Base-by-base conservation (phyloP, 2,888 invertebrate genomes). In the Archips xylosteana region DNA sequence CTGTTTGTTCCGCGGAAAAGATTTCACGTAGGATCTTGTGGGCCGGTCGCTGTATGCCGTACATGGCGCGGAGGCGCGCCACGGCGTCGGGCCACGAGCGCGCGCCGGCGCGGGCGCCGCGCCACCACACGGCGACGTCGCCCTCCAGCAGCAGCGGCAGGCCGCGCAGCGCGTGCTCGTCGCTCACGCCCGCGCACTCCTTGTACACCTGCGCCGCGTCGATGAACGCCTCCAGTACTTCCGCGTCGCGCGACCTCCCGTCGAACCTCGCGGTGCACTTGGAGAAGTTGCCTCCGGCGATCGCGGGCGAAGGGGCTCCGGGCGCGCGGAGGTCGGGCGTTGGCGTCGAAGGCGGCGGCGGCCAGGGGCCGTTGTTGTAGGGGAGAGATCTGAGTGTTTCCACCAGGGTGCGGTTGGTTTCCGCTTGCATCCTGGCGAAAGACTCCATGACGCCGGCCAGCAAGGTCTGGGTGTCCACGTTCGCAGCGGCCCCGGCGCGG, bases 41-140 rank as follows among this genome's bases (percentile, higher is more conserved):
- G 8, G 72, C 61, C 13, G 72, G 72, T 13, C 6, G 13, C 32
- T 10, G 61, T 2, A 49, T 23, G 1, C 73, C 68, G 59, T 69
- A 73, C 54, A 61, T 68, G 36, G 15, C 57, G 15, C 73, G 62
- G 10, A 73, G 64, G 34, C 62, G 63, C 39, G 23, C 45, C 15
- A 71, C 15, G 60, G 74, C 74, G 5, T 42, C 59, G 39, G 36
- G 9, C 65, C 75, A 71, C 42, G 59, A 39, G 32, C 23, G 12
- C 10, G 64, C 42, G 9, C 12, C 8, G 54, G 63, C 47, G 59
- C 61, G 65, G 13, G 70, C 36, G 36, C 74, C 74, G 64, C 70
- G 74, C 66, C 62, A 70, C 74, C 74, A 74, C 36, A 54, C 59
- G 45, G 74, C 66, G 4, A 70, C 74, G 45, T 70, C 65, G 45